These are phyloP conservation scores for Archocentrus centrarchus DNA, from an alignment of 2,113 vertebrate genomes.

Conservation along the genomic window DNA sequence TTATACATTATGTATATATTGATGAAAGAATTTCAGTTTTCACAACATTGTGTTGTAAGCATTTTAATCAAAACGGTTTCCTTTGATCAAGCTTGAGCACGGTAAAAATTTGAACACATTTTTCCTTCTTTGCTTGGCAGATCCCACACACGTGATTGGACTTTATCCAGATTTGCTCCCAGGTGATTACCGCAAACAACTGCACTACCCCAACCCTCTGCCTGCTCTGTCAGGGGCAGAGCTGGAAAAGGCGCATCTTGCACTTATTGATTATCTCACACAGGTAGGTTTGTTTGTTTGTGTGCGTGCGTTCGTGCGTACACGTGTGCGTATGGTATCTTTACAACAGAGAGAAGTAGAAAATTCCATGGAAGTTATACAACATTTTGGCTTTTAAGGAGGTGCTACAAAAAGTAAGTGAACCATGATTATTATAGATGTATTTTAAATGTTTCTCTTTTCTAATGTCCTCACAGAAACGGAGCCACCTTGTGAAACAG, in stretches of 20 bases:
- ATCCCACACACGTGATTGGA: slow-evolving; percentile 98
- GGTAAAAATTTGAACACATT: background rate
- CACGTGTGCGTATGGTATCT: background rate
- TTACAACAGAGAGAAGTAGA: background rate
- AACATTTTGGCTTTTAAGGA: background rate
- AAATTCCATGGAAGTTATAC: accelerated
- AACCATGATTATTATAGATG: background rate
- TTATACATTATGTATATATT: background rate
- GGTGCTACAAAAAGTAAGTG: background rate
- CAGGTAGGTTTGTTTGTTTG: slow-evolving; percentile 77
- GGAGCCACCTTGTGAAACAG: slow-evolving; percentile 96
- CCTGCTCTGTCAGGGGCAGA: slow-evolving; percentile 92
- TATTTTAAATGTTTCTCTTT: background rate
- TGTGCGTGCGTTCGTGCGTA: background rate
- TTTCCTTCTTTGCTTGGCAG: slow-evolving; percentile 69
- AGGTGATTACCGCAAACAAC: slow-evolving; percentile 94
- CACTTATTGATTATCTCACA: slow-evolving; percentile 97
- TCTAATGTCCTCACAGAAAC: slow-evolving; percentile 84
- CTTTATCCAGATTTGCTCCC: slow-evolving; percentile 97
- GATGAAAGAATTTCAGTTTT: background rate
- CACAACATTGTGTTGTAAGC: accelerated
- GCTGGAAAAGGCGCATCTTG: slow-evolving; percentile 94
- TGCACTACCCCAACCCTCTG: slow-evolving; percentile 95
- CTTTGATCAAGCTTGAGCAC: background rate
- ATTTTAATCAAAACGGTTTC: background rate